Evolutionary conservation across 2,888 invertebrate genomes (phyloP).

Genomic region (Pristionchus arcanus): DNA sequence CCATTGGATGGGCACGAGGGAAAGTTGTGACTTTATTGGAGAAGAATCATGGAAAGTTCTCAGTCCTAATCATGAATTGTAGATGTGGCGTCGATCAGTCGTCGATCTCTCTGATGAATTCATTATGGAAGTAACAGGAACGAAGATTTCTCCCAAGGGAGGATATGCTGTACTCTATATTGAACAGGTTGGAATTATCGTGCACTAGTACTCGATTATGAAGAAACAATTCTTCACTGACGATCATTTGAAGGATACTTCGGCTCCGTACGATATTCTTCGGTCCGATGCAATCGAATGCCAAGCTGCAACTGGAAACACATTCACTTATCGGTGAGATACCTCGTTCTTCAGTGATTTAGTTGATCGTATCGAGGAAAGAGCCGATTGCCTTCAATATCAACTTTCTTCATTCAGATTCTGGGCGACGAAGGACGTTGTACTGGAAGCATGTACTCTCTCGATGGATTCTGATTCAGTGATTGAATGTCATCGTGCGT

Average conservation of each 20-base stretch:
- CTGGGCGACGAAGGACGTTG: conserved; percentile 68
- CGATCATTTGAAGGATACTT: conserved; percentile 55
- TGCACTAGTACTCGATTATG: not conserved
- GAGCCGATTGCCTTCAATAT: not conserved
- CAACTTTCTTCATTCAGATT: conserved; percentile 58
- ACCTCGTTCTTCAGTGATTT: too few species aligned
- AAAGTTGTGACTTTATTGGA: not conserved
- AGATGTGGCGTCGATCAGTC: conserved; percentile 72
- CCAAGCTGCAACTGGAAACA: conserved; percentile 71
- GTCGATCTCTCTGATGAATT: conserved; percentile 67
- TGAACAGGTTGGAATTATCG: conserved; percentile 65
- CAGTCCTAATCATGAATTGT: conserved; percentile 30
- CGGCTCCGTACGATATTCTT: conserved; percentile 65
- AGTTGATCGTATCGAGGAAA: too few species aligned
- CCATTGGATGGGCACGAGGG: not conserved
- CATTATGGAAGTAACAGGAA: conserved; percentile 75
- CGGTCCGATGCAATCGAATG: conserved; percentile 77
- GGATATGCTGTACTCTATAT: conserved; percentile 76
- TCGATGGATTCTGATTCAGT: conserved; percentile 60
- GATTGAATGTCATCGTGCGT: conserved; percentile 67
- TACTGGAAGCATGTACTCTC: conserved; percentile 68
- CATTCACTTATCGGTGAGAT: conserved; percentile 70
- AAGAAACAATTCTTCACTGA: conserved; percentile 52
- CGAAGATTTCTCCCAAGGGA: conserved; percentile 69
- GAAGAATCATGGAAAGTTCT: not conserved